A percentile compares a stretch with the other conserved stretches of the same genome.
Evolutionary conservation across 2,113 vertebrate species (phyloP).

Genomic region (Nerophis ophidion): DNA sequence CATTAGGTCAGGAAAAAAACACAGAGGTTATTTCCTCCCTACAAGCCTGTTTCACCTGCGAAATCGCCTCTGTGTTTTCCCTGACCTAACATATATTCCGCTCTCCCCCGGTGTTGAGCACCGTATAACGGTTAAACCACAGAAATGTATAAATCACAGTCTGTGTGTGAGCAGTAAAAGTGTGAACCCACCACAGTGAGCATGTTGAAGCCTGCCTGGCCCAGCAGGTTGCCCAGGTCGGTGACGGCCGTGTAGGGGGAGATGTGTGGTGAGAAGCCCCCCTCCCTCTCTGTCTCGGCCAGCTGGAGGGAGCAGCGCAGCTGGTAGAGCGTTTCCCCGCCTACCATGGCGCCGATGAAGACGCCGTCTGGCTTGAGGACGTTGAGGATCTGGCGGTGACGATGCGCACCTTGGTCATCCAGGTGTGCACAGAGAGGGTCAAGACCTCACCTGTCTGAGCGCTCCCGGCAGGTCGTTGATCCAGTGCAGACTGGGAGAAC

Average conservation of each 20-base stretch:
- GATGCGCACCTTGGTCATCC: background rate
- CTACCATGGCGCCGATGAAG: constrained; percentile 91
- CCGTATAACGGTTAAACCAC: no score
- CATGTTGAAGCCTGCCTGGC: constrained; percentile 87
- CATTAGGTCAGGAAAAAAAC: no score
- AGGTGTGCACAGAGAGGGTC: background rate
- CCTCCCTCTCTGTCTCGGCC: constrained; percentile 88
- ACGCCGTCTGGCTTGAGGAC: constrained; percentile 88
- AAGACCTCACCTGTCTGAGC: constrained; percentile 74
- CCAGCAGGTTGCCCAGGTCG: constrained; percentile 86
- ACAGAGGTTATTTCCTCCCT: no score
- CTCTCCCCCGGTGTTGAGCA: no score
- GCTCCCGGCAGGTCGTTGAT: constrained; percentile 91
- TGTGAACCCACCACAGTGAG: constrained; percentile 78
- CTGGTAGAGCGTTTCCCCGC: constrained; percentile 88
- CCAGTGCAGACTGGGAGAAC: constrained; percentile 87
- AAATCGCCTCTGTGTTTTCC: no score
- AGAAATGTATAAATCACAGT: no score
- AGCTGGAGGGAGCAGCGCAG: constrained; percentile 93
- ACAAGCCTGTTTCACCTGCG: no score
- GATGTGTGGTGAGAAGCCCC: constrained; percentile 86
- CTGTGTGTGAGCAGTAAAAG: background rate
- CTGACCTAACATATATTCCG: no score
- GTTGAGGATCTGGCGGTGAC: constrained; percentile 74
- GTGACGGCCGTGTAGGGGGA: constrained; percentile 86